A percentile compares a stretch with the other conserved stretches of the same genome.
Conservation (phyloP, 2,888 invertebrate genomes). For the Strigamia maritima region DNA sequence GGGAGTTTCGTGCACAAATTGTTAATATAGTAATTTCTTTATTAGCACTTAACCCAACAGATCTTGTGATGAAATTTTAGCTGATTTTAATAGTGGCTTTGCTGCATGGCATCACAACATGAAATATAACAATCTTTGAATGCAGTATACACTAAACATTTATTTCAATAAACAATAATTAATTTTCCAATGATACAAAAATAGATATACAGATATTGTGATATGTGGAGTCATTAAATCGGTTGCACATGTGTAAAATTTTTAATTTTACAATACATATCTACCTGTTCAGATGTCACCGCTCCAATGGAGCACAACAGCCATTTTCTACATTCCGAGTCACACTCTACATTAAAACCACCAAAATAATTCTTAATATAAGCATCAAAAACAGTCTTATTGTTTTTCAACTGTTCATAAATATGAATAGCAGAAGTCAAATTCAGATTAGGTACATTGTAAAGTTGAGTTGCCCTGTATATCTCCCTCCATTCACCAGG, state of each 20-base stretch:
- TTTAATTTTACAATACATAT: neutral
- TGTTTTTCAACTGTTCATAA: neutral
- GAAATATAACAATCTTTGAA: no score
- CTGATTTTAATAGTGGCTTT: no score
- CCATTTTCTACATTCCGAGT: neutral
- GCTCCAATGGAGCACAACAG: neutral
- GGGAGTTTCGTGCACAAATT: no score
- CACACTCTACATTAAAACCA: neutral
- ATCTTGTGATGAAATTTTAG: no score
- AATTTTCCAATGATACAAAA: no score
- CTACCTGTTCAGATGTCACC: neutral
- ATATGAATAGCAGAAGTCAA: neutral
- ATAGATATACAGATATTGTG: no score
- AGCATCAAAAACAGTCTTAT: neutral
- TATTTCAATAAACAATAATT: no score
- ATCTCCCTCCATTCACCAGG: neutral
- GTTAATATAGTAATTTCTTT: no score
- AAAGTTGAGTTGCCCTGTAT: slow-evolving; percentile 14
- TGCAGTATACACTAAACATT: no score
- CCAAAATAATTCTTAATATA: neutral
- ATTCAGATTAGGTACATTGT: slow-evolving; percentile 7
- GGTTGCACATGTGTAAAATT: neutral
- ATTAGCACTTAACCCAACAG: no score
- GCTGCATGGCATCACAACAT: no score
- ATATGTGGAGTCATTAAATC: no score